Evolutionary conservation across 2,888 invertebrate genomes (phyloP), one percentile per base, ranked within the genome.

Genomic region (Caenorhabditis sulstoni): DNA sequence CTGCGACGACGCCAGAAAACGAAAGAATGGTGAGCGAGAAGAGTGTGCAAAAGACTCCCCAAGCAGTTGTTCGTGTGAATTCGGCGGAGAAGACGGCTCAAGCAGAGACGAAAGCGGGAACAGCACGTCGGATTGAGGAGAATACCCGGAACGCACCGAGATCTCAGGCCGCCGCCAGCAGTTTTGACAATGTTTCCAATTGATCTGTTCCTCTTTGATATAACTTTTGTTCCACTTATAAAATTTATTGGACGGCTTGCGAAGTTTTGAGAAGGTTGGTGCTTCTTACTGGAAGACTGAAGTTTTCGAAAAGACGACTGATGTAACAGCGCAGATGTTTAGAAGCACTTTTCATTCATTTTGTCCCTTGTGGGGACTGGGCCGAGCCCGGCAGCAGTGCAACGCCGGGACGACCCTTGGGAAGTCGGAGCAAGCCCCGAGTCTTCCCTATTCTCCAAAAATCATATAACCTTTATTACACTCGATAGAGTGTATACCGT

Each of bases 401-500:
- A 67, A 67, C 57, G 67, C 67, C 55, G 58, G 55, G 67, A 57
- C 67, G 67, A 57, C 57, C 67, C 67, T 57, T 67, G 67, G 58
- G 57, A 57, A 58, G 67, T 67, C 67, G 67, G 58, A 57, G 57
- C 66, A 66, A 66, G 66, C 66, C 66, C 57, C 66, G 66, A 55
- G 55, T 45, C 61, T 35, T 47, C 61, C 47, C 61, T 61, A 29
- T 45, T 18, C 59, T 59, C 59, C 68, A 70, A 70, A 70, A 70
- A 70, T 59, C 52, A 61, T 70, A 58, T 41, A 41, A 75, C 74
- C 61, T 75, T 73, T 50, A 73, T 73, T 73, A 73, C 73, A 75
- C 66, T 75, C 75, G 66, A 61, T 75, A 61, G 75, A 75, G 59
- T 67, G 67, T 67, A 75, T 76, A 76, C 76, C 68, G 76, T 76